Base-by-base conservation (phyloP, 2,888 invertebrate genomes). In the Pemphredon lugubris region DNA sequence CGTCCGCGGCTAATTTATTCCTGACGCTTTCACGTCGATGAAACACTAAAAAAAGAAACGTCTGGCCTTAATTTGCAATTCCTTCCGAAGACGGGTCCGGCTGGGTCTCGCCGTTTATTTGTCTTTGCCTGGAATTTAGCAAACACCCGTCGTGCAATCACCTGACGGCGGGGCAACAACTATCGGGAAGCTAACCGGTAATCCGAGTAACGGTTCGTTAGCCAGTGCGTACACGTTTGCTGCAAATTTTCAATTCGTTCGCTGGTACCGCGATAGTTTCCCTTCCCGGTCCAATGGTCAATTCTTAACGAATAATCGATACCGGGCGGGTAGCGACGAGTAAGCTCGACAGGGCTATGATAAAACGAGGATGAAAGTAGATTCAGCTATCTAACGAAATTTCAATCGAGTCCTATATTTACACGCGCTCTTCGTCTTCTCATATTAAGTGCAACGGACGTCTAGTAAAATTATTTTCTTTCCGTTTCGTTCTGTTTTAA, bases 191-290 rank as follows among this genome's bases (percentile, higher is more conserved):
- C 34, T n/a, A n/a, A 47, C 32, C 32, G 16, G 9, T 21, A 7
- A 30, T 57, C 47, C 39, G 54, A 64, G 47, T 34, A 34, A 34
- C n/a, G 34, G 34, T 34, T 34, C n/a, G 34, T 34, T n/a, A n/a
- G n/a, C 9, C n/a, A n/a, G 34, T n/a, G 9, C 30, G 30, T 30
- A 9, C 7, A 2, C 7, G 30, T 34, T 9, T 4, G 34, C n/a
- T 4, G 34, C 3, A 4, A 34, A 34, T 34, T 34, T 34, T 34
- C 34, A 34, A 34, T 34, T 34, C n/a, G n/a, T n/a, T 4, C n/a
- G 3, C n/a, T 0, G 7, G 7, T 26, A 26, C 26, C 34, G 34
- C n/a, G n/a, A 34, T 34, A 3, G n/a, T 34, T 34, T 34, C 34
- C n/a, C 34, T n/a, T 34, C 34, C 11, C n/a, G 9, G 1, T 34